These are phyloP conservation scores for Paramormyrops kingsleyae DNA, from an alignment of 2,113 vertebrate genomes.

Conservation along the genomic window DNA sequence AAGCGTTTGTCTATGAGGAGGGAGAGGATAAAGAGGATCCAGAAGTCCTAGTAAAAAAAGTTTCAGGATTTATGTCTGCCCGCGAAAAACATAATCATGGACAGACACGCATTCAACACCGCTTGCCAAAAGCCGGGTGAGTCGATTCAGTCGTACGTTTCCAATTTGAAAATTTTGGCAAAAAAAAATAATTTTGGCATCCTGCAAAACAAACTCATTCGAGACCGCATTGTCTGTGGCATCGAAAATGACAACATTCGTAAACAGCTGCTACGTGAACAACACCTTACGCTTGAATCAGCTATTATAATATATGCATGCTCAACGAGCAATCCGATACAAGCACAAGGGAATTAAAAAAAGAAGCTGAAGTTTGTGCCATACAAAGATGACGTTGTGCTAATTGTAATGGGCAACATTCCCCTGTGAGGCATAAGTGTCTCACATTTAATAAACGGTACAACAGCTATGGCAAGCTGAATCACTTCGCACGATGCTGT, in stretches of 20 bases:
- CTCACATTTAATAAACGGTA: conserved; percentile 17
- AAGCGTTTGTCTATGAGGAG: too few species aligned
- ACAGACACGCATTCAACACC: background rate
- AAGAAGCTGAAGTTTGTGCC: background rate
- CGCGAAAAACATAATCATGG: background rate
- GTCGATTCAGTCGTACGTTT: background rate
- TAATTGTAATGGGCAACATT: conserved; percentile 8
- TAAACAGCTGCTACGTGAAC: background rate
- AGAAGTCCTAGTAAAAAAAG: background rate
- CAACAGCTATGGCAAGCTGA: conserved; percentile 12
- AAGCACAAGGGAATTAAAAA: conserved; percentile 1
- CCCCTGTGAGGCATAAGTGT: conserved; percentile 8
- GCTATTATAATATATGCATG: background rate
- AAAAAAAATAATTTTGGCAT: background rate
- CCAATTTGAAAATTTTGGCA: background rate
- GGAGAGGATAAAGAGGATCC: background rate
- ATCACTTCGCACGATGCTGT: conserved; percentile 11
- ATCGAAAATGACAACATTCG: background rate
- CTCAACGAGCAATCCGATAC: background rate
- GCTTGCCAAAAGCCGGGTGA: background rate
- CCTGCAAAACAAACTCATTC: too few species aligned
- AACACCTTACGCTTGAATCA: background rate
- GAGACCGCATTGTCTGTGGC: too few species aligned
- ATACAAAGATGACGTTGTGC: conserved; percentile 9
- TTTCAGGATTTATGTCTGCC: background rate